Base-by-base conservation (phyloP, 2,797 vertebrate genomes). In the Margarornis squamiger region DNA sequence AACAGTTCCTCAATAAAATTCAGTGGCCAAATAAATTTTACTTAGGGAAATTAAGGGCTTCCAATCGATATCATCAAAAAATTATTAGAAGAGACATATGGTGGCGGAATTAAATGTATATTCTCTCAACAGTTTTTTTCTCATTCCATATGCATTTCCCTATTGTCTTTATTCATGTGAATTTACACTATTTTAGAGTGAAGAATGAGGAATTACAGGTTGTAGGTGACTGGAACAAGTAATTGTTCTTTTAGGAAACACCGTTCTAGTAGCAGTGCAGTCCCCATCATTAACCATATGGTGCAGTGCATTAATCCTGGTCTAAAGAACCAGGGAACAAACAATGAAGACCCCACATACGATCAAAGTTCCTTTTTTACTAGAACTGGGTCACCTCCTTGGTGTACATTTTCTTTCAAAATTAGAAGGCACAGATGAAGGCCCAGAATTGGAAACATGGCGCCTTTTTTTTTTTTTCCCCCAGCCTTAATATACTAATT, bases 191-290 rank as follows among this genome's bases (percentile, higher is more conserved):
- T 27, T 4, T 7, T 29, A 74, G 52, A 83, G 49, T 6, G 59
- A 85, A 81, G 30, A 82, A 43, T 27, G 38, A 88, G 39, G 41
- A 90, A 67, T 49, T 39, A 30, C 34, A 67, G 21, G 55, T 63
- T 73, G 46, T 58, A 81, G 66, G 45, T 55, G 57, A 66, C 24
- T 72, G 66, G 55, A 72, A 48, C 21, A 87, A 82, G 83, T 89
- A 73, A 94, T 94, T 96, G 89, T 76, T 91, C 86, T 97, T 97
- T 94, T 93, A 91, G 95, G 87, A 95, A 95, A 79, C 23, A 72
- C 12, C 52, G 20, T 83, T 95, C 79, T 70, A 66, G 30, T 48
- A 55, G 46, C 46, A 66, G 48, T 92, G 43, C 68, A 89, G 62
- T 88, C 74, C 90, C 65, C 88, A 68, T 43, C 29, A 68, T 83